Evolutionary conservation across 1,140 invertebrate species (phyloP).

Genomic region (Pentalonia nigronervosa): DNA sequence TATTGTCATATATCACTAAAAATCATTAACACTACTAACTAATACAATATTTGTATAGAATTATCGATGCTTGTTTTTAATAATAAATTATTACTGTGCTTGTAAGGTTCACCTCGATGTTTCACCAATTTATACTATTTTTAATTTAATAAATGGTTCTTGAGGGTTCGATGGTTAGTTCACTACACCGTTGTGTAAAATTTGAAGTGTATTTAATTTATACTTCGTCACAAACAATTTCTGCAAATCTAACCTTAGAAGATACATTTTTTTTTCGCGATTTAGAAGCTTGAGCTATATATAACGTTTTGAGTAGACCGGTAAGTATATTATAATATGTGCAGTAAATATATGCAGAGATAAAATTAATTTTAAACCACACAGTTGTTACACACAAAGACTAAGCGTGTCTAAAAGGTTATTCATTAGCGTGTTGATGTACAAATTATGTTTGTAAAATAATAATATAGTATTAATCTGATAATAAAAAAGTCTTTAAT

Average conservation of each 20-base stretch:
- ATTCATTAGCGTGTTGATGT: neutral
- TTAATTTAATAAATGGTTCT: neutral
- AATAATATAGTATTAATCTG: neutral
- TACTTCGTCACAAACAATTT: neutral
- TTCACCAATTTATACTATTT: neutral
- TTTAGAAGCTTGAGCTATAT: constrained; percentile 24
- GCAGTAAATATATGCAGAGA: constrained; percentile 6
- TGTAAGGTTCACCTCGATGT: neutral
- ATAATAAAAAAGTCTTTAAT: neutral
- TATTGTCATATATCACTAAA: neutral
- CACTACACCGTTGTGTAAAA: neutral
- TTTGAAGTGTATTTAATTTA: neutral
- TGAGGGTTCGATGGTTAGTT: neutral
- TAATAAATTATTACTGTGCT: neutral
- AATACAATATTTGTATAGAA: too few relatives aligned
- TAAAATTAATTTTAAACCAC: constrained; percentile 23
- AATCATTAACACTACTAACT: neutral
- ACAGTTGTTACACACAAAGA: neutral
- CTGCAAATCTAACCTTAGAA: neutral
- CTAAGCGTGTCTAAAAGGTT: neutral
- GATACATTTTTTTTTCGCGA: neutral
- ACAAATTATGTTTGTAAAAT: neutral
- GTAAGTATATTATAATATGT: neutral
- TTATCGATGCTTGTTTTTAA: neutral
- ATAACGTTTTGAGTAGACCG: neutral